A percentile compares a stretch with the other conserved stretches of the same genome.
Evolutionary conservation across 2,113 vertebrate species (phyloP).

Genomic region (Machaerirhynchus nigripectus): DNA sequence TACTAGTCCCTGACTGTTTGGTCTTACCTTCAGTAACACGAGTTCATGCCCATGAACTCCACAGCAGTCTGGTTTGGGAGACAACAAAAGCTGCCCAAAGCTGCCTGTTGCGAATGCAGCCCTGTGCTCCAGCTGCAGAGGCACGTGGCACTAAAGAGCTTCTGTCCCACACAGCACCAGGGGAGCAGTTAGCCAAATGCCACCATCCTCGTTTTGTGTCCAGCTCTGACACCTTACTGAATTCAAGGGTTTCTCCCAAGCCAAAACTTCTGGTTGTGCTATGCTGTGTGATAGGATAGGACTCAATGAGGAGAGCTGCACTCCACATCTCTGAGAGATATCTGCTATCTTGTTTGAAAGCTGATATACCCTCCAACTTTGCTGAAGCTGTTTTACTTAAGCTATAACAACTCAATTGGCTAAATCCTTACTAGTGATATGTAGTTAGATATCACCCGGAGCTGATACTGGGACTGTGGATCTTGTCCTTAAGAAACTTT

Average conservation of each 20-base stretch:
- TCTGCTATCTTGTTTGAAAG: constrained; percentile 58
- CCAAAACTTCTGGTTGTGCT: neutral
- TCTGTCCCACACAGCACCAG: neutral
- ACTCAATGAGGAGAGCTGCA: constrained; percentile 27
- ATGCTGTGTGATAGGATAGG: neutral
- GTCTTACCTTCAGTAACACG: neutral
- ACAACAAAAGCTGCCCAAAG: neutral
- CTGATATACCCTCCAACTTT: constrained; percentile 59
- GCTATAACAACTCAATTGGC: constrained; percentile 54
- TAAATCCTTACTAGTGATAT: constrained; percentile 65
- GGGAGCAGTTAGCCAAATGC: neutral
- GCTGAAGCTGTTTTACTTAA: constrained; percentile 61
- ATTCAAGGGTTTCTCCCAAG: neutral
- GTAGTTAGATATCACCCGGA: constrained; percentile 48
- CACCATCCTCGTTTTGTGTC: neutral
- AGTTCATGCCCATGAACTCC: neutral
- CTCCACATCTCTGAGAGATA: constrained; percentile 55
- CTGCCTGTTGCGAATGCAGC: neutral
- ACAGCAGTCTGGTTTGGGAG: neutral
- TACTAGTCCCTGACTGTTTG: neutral
- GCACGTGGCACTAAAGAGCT: neutral
- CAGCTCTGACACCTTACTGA: neutral
- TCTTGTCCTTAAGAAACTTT: constrained; percentile 54
- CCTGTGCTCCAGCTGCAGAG: neutral
- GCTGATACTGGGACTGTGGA: constrained; percentile 35